Evolutionary conservation across 2,888 invertebrate genomes (phyloP).

Genomic region (Drosophila meridiana): DNA sequence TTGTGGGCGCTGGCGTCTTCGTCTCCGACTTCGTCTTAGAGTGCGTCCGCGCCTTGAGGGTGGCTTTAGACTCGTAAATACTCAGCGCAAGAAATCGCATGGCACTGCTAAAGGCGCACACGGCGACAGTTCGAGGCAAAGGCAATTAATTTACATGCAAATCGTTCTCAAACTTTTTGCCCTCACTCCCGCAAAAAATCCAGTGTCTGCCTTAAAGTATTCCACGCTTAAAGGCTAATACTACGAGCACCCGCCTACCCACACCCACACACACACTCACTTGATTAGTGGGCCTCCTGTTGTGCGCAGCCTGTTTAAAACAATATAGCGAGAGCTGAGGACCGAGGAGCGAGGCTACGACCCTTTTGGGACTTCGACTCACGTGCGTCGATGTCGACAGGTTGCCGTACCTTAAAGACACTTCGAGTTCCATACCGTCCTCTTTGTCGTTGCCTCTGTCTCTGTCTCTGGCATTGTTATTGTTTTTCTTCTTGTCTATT

Average conservation of each 20-base stretch:
- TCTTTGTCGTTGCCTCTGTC: conserved; percentile 18
- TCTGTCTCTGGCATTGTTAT: conserved; percentile 12
- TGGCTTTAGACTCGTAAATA: conserved; percentile 60
- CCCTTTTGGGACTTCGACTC: conserved; percentile 71
- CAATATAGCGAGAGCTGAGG: conserved; percentile 59
- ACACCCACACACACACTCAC: conserved; percentile 35
- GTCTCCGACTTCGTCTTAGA: background rate
- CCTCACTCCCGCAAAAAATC: conserved; percentile 23
- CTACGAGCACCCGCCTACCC: conserved; percentile 11
- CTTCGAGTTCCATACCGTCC: conserved; percentile 36
- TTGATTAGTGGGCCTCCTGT: conserved; percentile 72
- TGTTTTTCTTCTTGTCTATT: conserved; percentile 40
- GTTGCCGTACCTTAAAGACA: conserved; percentile 76
- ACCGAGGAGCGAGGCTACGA: conserved; percentile 45
- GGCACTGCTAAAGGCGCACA: conserved; percentile 57
- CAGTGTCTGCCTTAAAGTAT: conserved; percentile 54
- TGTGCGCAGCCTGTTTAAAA: conserved; percentile 71
- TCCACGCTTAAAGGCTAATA: conserved; percentile 45
- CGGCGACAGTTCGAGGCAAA: conserved; percentile 70
- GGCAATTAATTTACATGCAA: conserved; percentile 84
- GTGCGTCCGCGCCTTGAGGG: conserved; percentile 52
- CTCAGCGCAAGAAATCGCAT: conserved; percentile 48
- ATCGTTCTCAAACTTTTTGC: conserved; percentile 73
- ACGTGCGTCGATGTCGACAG: conserved; percentile 69
- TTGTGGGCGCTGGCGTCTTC: conserved; percentile 45